phyloP scores from a whole-genome alignment of 2,797 vertebrate species.

The Anableps anableps region DNA sequence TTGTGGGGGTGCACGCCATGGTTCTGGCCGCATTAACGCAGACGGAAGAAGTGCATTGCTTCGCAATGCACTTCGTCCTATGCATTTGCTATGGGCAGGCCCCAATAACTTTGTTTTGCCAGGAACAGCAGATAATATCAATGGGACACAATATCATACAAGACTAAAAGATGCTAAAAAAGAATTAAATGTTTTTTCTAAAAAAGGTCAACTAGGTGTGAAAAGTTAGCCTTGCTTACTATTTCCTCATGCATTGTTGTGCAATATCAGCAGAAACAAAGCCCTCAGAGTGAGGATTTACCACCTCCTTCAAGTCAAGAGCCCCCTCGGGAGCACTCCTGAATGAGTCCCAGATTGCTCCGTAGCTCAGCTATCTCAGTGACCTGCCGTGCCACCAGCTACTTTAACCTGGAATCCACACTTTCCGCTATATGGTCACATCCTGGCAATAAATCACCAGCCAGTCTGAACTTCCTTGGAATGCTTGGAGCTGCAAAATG shows the following conservation, averaged over 20 bases:
- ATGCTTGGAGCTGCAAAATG: slow-evolving; percentile 69
- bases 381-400: slow-evolving; percentile 68
- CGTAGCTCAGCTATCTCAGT: slow-evolving; percentile 66
- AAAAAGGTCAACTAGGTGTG: slow-evolving; percentile 23
- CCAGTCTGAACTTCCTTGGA: slow-evolving; percentile 70
- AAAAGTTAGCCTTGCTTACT: slow-evolving; percentile 51
- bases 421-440: slow-evolving; percentile 63
- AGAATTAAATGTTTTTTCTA: slow-evolving; percentile 4
- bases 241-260: slow-evolving; percentile 56
- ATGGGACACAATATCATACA: neutral
- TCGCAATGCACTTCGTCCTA: no score
- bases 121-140: neutral
- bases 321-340: slow-evolving; percentile 65
- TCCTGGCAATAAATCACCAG: slow-evolving; percentile 76
- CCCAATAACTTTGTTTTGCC: no score
- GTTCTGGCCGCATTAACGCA: no score
- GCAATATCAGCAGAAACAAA: slow-evolving; percentile 68
- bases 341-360: slow-evolving; percentile 71
- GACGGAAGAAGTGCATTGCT: no score
- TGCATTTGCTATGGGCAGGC: no score
- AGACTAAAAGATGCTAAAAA: neutral
- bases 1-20: no score
- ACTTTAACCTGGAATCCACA: slow-evolving; percentile 66
- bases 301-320: slow-evolving; percentile 66
- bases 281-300: slow-evolving; percentile 65